These are phyloP conservation scores for Pachymerium ferrugineum DNA, from an alignment of 2,888 invertebrate species.

Conservation along the genomic window DNA sequence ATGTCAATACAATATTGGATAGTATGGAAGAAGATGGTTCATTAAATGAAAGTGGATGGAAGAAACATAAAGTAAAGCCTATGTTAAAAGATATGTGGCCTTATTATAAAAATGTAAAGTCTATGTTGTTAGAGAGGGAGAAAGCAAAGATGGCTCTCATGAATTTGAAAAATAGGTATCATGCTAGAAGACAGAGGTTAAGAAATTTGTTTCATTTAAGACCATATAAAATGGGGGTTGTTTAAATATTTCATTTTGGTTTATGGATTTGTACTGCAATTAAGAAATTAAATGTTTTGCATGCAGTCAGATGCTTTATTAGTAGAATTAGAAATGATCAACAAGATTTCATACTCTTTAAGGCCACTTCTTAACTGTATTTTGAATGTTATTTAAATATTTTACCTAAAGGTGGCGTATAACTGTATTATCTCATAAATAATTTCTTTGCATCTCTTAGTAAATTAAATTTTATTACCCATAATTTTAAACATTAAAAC, in stretches of 20 bases:
- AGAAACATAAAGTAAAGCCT: not conserved
- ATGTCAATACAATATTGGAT: not conserved
- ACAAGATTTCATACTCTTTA: no score
- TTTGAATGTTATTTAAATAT: no score
- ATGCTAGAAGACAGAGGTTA: not conserved
- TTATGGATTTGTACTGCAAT: not conserved
- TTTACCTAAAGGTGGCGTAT: no score
- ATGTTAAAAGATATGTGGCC: not conserved
- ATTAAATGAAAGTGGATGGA: not conserved
- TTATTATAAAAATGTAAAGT: not conserved
- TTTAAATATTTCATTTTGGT: not conserved
- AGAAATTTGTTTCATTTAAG: not conserved
- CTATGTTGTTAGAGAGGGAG: not conserved
- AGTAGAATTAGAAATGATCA: no score
- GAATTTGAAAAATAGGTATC: not conserved
- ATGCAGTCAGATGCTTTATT: not conserved
- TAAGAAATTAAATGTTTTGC: not conserved
- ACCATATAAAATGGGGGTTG: not conserved
- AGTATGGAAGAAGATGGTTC: not conserved
- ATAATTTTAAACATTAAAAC: no score
- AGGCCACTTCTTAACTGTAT: no score
- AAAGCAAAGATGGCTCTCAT: not conserved
- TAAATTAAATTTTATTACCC: no score
- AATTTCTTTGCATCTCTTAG: no score
- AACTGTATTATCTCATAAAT: no score